Evolutionary conservation across 2,888 invertebrate species (phyloP).

Genomic region (Eueremaeus valkanovi): DNA sequence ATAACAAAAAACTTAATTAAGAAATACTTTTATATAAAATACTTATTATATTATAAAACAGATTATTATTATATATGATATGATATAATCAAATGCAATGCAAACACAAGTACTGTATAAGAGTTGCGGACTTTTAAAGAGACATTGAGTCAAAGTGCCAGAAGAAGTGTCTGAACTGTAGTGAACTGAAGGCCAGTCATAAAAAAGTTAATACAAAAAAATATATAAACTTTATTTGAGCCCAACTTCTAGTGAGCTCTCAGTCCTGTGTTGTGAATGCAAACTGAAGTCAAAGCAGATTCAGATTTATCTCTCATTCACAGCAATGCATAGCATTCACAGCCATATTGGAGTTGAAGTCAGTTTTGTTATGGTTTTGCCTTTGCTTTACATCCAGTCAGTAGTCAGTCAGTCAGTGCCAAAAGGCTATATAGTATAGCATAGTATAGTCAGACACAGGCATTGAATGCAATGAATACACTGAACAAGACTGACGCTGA

Average conservation of each 20-base stretch:
- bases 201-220: slow-evolving; percentile 1
- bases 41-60: not conserved
- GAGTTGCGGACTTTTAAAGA: no score
- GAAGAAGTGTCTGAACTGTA: no score
- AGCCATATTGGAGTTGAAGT: slow-evolving; percentile 3
- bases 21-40: not conserved
- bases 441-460: not conserved
- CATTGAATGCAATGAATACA: no score
- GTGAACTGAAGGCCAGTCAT: not conserved
- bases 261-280: no score
- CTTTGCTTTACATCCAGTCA: not conserved
- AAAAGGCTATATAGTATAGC: not conserved
- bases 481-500: no score
- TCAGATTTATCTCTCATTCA: no score
- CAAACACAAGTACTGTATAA: no score
- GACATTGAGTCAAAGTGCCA: no score
- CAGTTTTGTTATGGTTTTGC: not conserved
- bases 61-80: no score
- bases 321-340: not conserved
- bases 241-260: no score
- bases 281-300: no score
- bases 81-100: not conserved
- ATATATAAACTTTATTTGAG: no score
- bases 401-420: not conserved
- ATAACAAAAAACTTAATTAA: not conserved